These are phyloP conservation scores for Oedothorax gibbosus DNA, from an alignment of 1,140 invertebrate species.

Conservation along the genomic window DNA sequence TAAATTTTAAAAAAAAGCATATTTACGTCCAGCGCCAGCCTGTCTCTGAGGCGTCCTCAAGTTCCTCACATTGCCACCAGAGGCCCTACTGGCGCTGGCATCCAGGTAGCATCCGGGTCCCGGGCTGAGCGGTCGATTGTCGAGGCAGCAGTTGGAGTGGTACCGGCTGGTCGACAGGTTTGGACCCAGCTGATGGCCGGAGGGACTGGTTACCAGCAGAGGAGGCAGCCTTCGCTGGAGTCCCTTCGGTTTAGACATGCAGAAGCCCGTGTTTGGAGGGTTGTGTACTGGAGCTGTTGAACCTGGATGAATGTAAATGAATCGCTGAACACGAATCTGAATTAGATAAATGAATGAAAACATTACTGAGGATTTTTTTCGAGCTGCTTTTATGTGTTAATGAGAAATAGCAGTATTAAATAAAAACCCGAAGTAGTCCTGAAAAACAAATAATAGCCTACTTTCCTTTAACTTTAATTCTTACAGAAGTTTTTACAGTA, in stretches of 20 bases:
- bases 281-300: background rate
- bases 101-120: slow-evolving; percentile 51
- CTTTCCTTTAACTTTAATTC: too few species aligned
- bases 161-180: slow-evolving; percentile 29
- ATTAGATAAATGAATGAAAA: background rate
- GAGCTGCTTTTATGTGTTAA: background rate
- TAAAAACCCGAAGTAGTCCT: background rate
- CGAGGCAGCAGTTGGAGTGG: slow-evolving; percentile 33
- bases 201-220: slow-evolving; percentile 35
- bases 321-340: background rate
- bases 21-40: slow-evolving; percentile 3
- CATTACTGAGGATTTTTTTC: background rate
- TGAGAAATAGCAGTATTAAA: background rate
- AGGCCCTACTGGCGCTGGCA: background rate
- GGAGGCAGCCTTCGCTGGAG: slow-evolving; percentile 30
- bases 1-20: too few species aligned
- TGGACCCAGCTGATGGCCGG: background rate
- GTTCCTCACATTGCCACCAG: slow-evolving; percentile 2
- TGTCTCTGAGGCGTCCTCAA: slow-evolving; percentile 2
- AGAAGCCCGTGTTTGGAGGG: background rate
- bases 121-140: background rate
- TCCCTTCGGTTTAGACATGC: slow-evolving; percentile 34
- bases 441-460: too few species aligned
- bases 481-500: too few species aligned
- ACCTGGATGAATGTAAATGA: slow-evolving; percentile 2